Conservation (phyloP, 2,113 vertebrate species). For the Glaucomys volans region DNA sequence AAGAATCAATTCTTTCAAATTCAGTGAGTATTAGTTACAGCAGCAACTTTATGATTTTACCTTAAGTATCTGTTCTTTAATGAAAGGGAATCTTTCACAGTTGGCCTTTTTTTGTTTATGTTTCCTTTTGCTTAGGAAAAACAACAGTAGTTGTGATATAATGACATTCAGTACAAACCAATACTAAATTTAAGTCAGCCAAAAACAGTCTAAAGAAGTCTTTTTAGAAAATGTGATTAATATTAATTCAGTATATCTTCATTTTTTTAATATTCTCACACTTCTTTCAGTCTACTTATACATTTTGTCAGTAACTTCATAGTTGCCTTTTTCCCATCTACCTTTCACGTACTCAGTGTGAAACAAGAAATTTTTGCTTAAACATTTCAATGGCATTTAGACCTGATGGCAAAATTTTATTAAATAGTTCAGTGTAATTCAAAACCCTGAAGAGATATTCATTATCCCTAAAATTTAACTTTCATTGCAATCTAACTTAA, state of each 20-base stretch:
- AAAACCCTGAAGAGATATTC: background rate
- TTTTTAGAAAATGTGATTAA: background rate
- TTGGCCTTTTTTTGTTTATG: background rate
- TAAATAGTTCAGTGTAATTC: background rate
- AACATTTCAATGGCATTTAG: background rate
- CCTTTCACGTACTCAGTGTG: background rate
- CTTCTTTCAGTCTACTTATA: background rate
- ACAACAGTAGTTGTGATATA: background rate
- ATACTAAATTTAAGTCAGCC: background rate
- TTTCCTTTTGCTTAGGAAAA: background rate
- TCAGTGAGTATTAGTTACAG: background rate
- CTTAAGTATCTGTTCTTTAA: background rate
- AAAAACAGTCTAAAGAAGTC: background rate
- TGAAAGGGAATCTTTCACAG: background rate
- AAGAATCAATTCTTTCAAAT: background rate
- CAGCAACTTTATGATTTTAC: background rate
- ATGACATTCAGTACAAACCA: background rate
- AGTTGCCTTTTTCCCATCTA: background rate
- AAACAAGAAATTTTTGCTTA: background rate
- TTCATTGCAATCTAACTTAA: background rate
- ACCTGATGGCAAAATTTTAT: background rate
- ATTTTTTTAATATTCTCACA: background rate
- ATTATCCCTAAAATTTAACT: background rate
- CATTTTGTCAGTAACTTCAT: background rate
- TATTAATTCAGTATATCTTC: background rate